Base-by-base conservation (phyloP, 2,113 vertebrate species). In the Tyrannus savana region DNA sequence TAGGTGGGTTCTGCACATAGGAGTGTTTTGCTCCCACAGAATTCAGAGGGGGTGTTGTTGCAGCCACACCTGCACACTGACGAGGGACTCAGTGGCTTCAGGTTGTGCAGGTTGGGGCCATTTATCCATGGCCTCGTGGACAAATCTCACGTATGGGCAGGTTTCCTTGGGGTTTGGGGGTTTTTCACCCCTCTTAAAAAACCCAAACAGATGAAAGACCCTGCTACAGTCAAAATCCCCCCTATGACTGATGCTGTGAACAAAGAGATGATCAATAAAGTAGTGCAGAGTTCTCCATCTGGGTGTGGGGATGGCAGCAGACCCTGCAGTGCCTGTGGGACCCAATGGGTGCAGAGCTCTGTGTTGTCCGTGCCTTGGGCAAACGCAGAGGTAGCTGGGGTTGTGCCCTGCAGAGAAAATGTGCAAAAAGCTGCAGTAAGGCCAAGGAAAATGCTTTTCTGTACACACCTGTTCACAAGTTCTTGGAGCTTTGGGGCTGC, bases 281-380 rank as follows among this genome's bases (percentile, higher is more conserved):
- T 4, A 60, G 56, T 1, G 0, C 3, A 24, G 5, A 27, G 5
- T 10, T 44, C 31, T 31, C 27, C 10, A 14, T 2, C 0, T 0
- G 5, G 0, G 3, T 13, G 4, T 41, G 30, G 37, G 52, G 28
- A 4, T 33, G 46, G 47, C 27, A 52, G 74, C 42, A 39, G 68
- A 19, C 6, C 30, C 25, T 15, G 1, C 2, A 9, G 44, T 13
- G 37, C 76, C 56, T 7, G 8, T 7, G 4, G 67, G 39, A 30
- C 56, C 18, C 30, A 5, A 15, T 8, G 7, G 23, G 4, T 7
- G 31, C 49, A 24, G 35, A 66, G 41, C 23, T 33, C 73, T 3
- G 0, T 18, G 19, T 6, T 49, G n/a, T 30, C 59, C 49, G 1
- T 7, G 33, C 37, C 68, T 11, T 60, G 41, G 22, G 52, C 62